Evolutionary conservation across 2,888 invertebrate genomes (phyloP), one percentile per base, ranked within the genome.

Genomic region (Tipula confusa): DNA sequence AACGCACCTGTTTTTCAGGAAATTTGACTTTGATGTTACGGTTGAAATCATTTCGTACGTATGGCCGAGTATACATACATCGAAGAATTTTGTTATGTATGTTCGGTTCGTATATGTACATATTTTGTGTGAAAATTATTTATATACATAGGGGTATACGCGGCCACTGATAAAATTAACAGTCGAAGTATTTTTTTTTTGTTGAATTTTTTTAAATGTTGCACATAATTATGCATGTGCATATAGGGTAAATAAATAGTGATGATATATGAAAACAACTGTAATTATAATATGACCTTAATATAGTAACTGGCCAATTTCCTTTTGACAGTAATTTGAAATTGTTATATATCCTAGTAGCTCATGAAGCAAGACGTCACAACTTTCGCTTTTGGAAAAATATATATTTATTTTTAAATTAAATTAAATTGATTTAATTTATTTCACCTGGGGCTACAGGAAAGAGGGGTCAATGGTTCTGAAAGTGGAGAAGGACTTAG

Each of bases 1-100:
- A 80, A 80, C 80, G 80, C 80, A 80, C 80, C 80, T 80, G 80
- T 80, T 80, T 80, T 80, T 80, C 80, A 80, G 80, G 80, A 80
- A 80, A 80, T 80, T 80, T 80, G 80, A 80, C 80, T 80, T 80
- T 29, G 29, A 24, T 29, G 80, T 80, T 31, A 80, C 80, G 80
- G 29, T 80, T 80, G 80, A 80, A 80, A 80, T 80, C 29, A 31
- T 80, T 80, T 80, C 64, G 64, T 64, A 64, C 24, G 64, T 64
- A 64, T 64, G 64, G 64, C 24, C 64, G 64, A 64, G 64, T 64
- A 24, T 64, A 64, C 13, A 64, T n/a, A n/a, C n/a, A n/a, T n/a
- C n/a, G n/a, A n/a, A 64, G 64, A 64, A 64, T 64, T 18, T 64
- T 9, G 18, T 7, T 64, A n/a, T 24, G 24, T 24, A 48, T 24